A percentile compares a stretch with the other conserved stretches of the same genome.
Conservation (phyloP, 2,888 invertebrate species). For the Stenichneumon culpator region DNA sequence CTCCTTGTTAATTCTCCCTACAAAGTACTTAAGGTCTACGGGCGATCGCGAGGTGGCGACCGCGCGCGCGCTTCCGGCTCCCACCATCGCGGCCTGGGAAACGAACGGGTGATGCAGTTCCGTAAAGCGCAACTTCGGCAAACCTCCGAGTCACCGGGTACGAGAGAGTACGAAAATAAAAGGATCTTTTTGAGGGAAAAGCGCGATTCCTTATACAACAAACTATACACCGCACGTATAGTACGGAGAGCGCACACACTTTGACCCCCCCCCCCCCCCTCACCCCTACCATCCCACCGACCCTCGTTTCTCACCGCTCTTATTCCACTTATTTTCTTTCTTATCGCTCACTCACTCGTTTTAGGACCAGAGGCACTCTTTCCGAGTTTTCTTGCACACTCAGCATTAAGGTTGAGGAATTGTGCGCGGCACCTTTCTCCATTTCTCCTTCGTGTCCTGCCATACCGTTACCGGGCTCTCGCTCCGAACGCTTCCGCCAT, state of each 20-base stretch:
- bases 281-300: neutral
- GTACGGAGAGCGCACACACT: conserved; percentile 1
- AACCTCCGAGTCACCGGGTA: conserved; percentile 33
- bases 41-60: conserved; percentile 55
- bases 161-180: conserved; percentile 49
- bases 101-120: conserved; percentile 70
- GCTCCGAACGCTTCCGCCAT: conserved; percentile 31
- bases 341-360: conserved; percentile 39
- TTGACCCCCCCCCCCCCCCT: neutral
- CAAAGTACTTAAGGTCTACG: conserved; percentile 69
- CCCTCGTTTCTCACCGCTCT: conserved; percentile 8
- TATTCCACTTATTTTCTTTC: conserved; percentile 26
- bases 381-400: conserved; percentile 68
- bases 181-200: conserved; percentile 40
- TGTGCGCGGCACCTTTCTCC: conserved; percentile 48
- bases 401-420: conserved; percentile 67
- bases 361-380: conserved; percentile 43
- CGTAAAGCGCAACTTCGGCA: conserved; percentile 55
- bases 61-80: conserved; percentile 19
- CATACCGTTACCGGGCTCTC: neutral
- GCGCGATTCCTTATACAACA: conserved; percentile 26
- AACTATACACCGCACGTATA: neutral
- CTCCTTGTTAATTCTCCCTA: conserved; percentile 70
- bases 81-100: conserved; percentile 65
- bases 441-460: neutral